Conservation (phyloP, 2,797 vertebrate species). For the Anas acuta region DNA sequence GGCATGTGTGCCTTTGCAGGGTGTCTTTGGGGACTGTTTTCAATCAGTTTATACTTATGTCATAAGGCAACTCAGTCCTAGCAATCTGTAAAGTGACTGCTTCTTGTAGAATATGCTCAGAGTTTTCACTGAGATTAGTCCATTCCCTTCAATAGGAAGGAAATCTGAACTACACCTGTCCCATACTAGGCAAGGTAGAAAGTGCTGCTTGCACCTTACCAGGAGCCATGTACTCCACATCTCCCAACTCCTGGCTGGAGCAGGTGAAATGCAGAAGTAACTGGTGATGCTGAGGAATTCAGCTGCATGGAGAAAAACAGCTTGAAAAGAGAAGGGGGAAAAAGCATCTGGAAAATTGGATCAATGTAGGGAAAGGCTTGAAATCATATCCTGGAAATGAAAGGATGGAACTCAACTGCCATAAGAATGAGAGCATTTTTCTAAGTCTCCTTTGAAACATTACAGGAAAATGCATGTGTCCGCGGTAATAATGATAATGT, state of each 20-base stretch:
- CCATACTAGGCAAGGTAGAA: not conserved
- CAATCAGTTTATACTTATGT: not conserved
- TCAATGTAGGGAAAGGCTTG: not conserved
- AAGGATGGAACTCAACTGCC: not conserved
- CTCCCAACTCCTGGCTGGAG: not conserved
- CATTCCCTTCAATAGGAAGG: not conserved
- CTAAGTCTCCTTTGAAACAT: not conserved
- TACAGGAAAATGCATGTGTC: accelerated
- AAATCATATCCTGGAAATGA: not conserved
- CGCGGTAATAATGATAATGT: not conserved
- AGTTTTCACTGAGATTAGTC: not conserved
- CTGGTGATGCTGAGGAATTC: not conserved
- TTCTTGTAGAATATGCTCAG: not conserved
- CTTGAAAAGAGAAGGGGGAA: not conserved
- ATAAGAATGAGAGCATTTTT: not conserved
- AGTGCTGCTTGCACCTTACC: not conserved
- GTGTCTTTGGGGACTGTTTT: not conserved
- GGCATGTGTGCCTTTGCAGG: not conserved
- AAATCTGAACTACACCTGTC: not conserved
- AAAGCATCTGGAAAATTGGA: not conserved
- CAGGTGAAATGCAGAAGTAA: not conserved
- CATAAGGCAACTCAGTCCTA: not conserved
- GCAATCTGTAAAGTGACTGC: not conserved
- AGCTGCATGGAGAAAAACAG: not conserved
- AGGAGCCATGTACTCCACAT: not conserved